phyloP scores from a whole-genome alignment of 1,140 invertebrate species.

The Leptinotarsa defecta region DNA sequence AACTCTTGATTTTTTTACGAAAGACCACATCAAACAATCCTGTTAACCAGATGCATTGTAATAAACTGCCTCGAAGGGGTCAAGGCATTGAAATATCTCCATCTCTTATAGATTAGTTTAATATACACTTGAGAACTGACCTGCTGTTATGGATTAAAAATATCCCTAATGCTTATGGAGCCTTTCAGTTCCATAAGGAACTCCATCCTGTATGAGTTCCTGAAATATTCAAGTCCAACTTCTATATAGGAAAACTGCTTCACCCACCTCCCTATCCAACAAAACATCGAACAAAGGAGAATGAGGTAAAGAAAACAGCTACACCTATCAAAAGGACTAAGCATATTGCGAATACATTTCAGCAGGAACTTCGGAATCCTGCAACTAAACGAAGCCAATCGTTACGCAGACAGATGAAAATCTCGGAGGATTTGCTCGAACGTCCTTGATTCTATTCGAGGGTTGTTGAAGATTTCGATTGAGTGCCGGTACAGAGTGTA shows the following conservation, averaged over 20 bases:
- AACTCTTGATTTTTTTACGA: too few species aligned
- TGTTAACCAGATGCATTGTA: too few species aligned
- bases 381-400: conserved; percentile 21
- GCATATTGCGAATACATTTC: conserved; percentile 10
- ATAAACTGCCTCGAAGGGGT: too few species aligned
- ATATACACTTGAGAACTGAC: too few species aligned
- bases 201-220: neutral
- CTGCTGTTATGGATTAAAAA: too few species aligned
- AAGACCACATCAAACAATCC: too few species aligned
- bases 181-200: neutral
- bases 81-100: too few species aligned
- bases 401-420: conserved; percentile 22
- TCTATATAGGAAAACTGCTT: neutral
- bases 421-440: conserved; percentile 16
- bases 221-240: neutral
- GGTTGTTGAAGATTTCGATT: conserved; percentile 9
- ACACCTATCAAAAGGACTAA: conserved; percentile 10
- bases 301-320: conserved; percentile 21
- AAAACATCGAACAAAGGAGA: conserved; percentile 9
- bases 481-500: neutral
- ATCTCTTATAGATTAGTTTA: too few species aligned
- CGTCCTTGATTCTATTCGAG: conserved; percentile 11
- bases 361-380: neutral
- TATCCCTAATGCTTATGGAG: too few species aligned
- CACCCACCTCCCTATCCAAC: neutral